A percentile compares a stretch with the other conserved stretches of the same genome.
Evolutionary conservation across 2,113 vertebrate genomes (phyloP).

Genomic region (Myiopsitta monachus): DNA sequence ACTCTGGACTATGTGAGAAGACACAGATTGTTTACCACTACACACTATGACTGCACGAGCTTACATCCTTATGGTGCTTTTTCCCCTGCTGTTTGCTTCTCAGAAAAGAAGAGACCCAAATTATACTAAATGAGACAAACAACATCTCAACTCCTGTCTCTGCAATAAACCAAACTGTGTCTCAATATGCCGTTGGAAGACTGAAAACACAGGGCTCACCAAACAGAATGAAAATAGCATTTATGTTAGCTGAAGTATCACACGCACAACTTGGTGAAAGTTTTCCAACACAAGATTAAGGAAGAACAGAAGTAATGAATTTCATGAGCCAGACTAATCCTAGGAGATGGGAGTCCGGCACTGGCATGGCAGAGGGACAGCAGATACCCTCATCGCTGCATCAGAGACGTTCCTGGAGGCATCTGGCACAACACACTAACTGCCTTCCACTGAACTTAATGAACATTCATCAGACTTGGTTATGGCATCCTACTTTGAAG

Average conservation of each 20-base stretch:
- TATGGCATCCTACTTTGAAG: not conserved
- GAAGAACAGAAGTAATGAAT: not conserved
- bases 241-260: not conserved
- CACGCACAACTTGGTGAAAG: not conserved
- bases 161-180: constrained; percentile 42
- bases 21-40: constrained; percentile 42
- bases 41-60: not conserved
- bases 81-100: constrained; percentile 27
- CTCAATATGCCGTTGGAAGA: constrained; percentile 23
- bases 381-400: not conserved
- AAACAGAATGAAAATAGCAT: not conserved
- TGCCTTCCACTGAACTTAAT: not conserved
- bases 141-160: constrained; percentile 44
- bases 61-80: constrained; percentile 44
- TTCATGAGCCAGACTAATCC: not conserved
- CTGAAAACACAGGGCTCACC: not conserved
- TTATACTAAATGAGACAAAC: constrained; percentile 59
- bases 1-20: not conserved
- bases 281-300: not conserved
- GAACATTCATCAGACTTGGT: not conserved
- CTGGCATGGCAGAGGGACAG: not conserved
- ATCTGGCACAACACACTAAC: not conserved
- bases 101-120: constrained; percentile 41
- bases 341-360: not conserved
- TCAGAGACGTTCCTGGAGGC: not conserved